Evolutionary conservation across 2,797 vertebrate genomes (phyloP).

Genomic region (Enteromius thamalakanensis): DNA sequence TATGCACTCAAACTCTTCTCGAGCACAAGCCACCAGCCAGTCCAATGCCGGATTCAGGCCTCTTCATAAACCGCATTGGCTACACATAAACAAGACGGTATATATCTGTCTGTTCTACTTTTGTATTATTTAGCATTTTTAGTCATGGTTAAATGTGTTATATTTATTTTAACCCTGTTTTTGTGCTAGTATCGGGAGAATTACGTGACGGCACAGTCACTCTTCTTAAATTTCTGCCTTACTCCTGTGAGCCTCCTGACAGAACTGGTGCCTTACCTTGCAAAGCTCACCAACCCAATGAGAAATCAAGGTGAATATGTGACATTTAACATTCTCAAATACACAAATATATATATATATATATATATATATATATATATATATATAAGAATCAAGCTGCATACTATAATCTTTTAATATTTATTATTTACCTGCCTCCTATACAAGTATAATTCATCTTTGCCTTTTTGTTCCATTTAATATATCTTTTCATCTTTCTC

Average conservation of each 20-base stretch:
- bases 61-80: conserved; percentile 94
- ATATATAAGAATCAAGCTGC: background rate
- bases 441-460: background rate
- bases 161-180: background rate
- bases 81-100: conserved; percentile 90
- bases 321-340: background rate
- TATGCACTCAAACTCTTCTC: conserved; percentile 86
- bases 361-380: too few species aligned
- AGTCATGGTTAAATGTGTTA: background rate
- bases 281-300: conserved; percentile 88
- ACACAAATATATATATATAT: background rate
- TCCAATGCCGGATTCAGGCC: conserved; percentile 86
- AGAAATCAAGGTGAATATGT: conserved; percentile 86
- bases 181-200: conserved; percentile 86
- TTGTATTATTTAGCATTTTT: background rate
- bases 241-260: conserved; percentile 86
- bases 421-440: background rate
- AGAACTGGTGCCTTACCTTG: conserved; percentile 89
- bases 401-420: background rate
- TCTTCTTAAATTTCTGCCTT: conserved; percentile 90
- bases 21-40: conserved; percentile 79
- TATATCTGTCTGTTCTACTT: background rate
- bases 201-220: conserved; percentile 83
- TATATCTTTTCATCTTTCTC: background rate
- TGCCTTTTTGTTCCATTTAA: background rate